Evolutionary conservation across 2,113 vertebrate genomes (phyloP).

Genomic region (Misgurnus anguillicaudatus): DNA sequence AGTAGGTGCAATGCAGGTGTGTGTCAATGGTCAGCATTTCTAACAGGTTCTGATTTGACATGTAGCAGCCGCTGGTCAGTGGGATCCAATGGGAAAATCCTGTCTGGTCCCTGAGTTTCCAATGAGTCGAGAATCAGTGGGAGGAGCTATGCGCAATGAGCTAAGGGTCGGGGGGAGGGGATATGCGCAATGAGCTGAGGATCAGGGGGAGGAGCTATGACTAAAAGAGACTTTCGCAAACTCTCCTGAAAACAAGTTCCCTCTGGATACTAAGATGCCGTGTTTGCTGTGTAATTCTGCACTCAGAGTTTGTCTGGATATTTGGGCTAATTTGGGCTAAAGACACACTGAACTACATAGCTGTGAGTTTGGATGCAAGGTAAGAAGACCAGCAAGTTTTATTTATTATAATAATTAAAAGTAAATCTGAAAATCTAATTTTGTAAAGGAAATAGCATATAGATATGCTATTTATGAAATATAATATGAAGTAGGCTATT

Average conservation of each 20-base stretch:
- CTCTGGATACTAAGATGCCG: conserved; percentile 36
- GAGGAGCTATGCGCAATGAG: conserved; percentile 5
- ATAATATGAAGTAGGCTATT: too few species aligned
- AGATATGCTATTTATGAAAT: too few species aligned
- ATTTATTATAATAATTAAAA: not conserved
- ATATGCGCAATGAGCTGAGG: conserved; percentile 14
- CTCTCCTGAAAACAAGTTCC: conserved; percentile 24
- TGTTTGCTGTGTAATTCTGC: conserved; percentile 8
- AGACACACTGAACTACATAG: not conserved
- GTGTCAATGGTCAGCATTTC: conserved; percentile 17
- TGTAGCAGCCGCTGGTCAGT: not conserved
- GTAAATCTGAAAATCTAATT: too few species aligned
- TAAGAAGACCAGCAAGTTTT: conserved; percentile 26
- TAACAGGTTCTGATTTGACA: not conserved
- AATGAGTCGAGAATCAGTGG: conserved; percentile 28
- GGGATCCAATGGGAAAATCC: conserved; percentile 19
- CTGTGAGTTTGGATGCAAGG: conserved; percentile 13
- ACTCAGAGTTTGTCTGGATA: conserved; percentile 18
- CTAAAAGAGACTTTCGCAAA: conserved; percentile 28
- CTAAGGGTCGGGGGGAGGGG: conserved; percentile 15
- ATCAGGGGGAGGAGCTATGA: conserved; percentile 19
- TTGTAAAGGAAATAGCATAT: too few species aligned
- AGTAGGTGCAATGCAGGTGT: not conserved
- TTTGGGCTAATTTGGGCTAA: not conserved
- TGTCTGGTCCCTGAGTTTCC: not conserved